These are phyloP conservation scores for Campylomormyrus numenius DNA, from an alignment of 2,113 vertebrate genomes.

Conservation along the genomic window DNA sequence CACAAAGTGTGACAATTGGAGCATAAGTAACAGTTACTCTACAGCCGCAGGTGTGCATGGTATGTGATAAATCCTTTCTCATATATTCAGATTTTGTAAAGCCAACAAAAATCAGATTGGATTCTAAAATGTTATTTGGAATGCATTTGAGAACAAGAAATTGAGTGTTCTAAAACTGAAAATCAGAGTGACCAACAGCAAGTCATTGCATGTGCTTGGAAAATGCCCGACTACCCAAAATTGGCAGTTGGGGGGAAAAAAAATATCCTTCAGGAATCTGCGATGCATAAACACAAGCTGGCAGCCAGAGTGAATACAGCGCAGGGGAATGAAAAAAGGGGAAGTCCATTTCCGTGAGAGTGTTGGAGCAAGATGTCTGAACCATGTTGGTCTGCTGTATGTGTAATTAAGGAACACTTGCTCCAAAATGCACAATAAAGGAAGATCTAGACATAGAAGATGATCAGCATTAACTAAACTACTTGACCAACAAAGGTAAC, in stretches of 20 bases:
- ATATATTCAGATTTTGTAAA: background rate
- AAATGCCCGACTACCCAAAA: background rate
- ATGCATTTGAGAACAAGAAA: background rate
- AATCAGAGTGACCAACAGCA: background rate
- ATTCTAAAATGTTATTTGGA: background rate
- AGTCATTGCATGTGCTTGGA: background rate
- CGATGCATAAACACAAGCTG: background rate
- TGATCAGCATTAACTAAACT: background rate
- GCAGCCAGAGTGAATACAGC: background rate
- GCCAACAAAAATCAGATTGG: background rate
- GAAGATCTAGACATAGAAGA: background rate
- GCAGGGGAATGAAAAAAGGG: background rate
- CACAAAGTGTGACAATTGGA: background rate
- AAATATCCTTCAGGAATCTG: background rate
- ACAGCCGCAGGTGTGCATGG: background rate
- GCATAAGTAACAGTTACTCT: background rate
- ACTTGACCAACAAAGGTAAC: background rate
- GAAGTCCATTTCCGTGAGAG: background rate
- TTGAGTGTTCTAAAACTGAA: background rate
- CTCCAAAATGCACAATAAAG: background rate
- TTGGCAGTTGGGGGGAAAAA: background rate
- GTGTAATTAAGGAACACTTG: background rate
- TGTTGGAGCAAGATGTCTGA: background rate
- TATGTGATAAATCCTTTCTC: background rate
- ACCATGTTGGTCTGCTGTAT: conserved; percentile 5